These are phyloP conservation scores for Halcyon leucocephala DNA, from an alignment of 2,797 vertebrate genomes.

Conservation along the genomic window DNA sequence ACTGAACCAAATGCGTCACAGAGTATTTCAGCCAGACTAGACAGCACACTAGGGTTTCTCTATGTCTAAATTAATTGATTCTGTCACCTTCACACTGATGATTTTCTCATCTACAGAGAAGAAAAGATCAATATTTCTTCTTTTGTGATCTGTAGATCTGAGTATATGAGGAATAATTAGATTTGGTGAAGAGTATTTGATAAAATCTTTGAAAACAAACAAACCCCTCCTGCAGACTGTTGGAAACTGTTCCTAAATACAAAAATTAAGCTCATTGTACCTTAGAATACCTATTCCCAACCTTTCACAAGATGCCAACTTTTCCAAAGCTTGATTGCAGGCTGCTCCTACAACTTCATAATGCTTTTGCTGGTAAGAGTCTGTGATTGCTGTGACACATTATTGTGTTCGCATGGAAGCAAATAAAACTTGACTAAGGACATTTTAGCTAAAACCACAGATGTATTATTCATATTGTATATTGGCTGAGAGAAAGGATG, in stretches of 20 bases:
- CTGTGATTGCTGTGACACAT: background rate
- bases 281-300: background rate
- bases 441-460: background rate
- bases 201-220: background rate
- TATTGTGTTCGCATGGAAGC: background rate
- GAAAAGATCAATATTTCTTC: background rate
- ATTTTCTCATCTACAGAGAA: background rate
- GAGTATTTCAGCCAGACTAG: background rate
- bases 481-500: background rate
- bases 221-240: background rate
- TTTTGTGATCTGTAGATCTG: background rate
- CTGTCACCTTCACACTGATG: background rate
- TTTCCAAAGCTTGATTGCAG: background rate
- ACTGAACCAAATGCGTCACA: background rate
- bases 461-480: background rate
- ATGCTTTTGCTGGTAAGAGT: background rate
- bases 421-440: background rate
- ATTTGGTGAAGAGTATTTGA: background rate
- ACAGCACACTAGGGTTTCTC: background rate
- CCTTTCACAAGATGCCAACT: background rate
- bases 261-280: background rate
- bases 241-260: background rate
- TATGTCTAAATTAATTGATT: background rate
- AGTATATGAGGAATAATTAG: background rate
- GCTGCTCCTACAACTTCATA: background rate